phyloP scores from a whole-genome alignment of 2,888 invertebrate species.

The Tyria jacobaeae region DNA sequence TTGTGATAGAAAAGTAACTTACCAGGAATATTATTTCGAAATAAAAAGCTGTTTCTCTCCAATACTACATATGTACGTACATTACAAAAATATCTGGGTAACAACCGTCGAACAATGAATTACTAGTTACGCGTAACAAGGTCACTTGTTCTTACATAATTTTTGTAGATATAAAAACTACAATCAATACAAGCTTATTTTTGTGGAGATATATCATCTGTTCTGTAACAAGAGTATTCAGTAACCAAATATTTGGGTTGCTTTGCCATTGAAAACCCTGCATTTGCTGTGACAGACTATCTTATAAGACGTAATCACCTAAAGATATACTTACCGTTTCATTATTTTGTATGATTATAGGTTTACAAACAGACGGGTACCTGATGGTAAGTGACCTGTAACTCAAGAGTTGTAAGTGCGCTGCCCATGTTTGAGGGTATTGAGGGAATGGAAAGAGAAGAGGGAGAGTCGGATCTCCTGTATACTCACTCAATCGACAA shows the following conservation, averaged over 20 bases:
- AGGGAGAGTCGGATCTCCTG: too few relatives aligned
- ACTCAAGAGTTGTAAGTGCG: too few relatives aligned
- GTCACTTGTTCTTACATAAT: slow-evolving; percentile 32
- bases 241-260: not conserved
- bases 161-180: slow-evolving; percentile 22
- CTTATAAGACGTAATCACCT: too few relatives aligned
- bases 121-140: not conserved
- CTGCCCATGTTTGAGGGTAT: too few relatives aligned
- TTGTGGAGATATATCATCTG: slow-evolving; percentile 31
- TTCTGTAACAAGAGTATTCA: slow-evolving; percentile 5
- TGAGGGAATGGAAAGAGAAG: too few relatives aligned
- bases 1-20: slow-evolving; percentile 21
- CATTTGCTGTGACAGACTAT: not conserved
- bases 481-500: too few relatives aligned
- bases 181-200: slow-evolving; percentile 30
- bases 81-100: not conserved
- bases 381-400: too few relatives aligned
- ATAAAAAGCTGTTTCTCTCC: not conserved
- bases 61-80: not conserved
- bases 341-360: too few relatives aligned
- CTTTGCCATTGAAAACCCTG: not conserved
- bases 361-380: too few relatives aligned
- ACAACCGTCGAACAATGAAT: not conserved
- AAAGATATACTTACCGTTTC: too few relatives aligned
- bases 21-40: not conserved